A percentile compares a stretch with the other conserved stretches of the same genome.
phyloP scores from a whole-genome alignment of 92 coral and sea anemone species.

The Zoanthus sansibaricus region DNA sequence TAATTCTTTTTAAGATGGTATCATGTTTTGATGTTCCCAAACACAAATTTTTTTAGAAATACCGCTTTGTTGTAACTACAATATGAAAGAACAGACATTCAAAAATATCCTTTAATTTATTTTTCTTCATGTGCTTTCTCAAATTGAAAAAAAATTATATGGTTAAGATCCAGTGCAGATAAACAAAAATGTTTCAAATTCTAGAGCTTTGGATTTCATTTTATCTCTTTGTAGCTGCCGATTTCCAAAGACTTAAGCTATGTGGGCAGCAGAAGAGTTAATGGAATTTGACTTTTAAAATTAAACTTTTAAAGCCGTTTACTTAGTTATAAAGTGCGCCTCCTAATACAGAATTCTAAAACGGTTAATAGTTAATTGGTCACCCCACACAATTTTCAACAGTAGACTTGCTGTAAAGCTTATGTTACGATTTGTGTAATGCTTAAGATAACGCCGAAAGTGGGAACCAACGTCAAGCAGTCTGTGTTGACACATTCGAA shows the following conservation, averaged over 20 bases:
- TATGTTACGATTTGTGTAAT: not conserved
- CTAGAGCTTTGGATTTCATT: not conserved
- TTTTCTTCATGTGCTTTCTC: not conserved
- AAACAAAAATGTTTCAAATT: not conserved
- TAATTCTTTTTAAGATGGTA: not conserved
- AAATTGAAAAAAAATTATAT: not conserved
- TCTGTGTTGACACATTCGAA: conserved; percentile 8
- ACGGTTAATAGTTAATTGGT: not conserved
- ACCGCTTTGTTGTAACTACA: not conserved
- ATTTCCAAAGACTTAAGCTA: conserved; percentile 5
- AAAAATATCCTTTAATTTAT: not conserved
- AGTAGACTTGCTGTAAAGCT: not conserved
- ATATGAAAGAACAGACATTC: not conserved
- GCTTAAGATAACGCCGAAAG: not conserved
- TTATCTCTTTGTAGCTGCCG: conserved; percentile 21
- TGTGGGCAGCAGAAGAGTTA: conserved; percentile 3
- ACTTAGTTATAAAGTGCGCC: not conserved
- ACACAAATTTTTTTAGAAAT: not conserved
- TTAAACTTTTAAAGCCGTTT: conserved; percentile 23
- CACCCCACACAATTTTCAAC: not conserved
- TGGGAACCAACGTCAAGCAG: not conserved
- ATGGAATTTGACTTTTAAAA: conserved; percentile 21
- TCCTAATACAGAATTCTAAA: not conserved
- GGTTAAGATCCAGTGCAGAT: not conserved
- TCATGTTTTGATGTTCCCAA: not conserved